Conservation (phyloP, 2,113 vertebrate species). For the Hyla sarda region DNA sequence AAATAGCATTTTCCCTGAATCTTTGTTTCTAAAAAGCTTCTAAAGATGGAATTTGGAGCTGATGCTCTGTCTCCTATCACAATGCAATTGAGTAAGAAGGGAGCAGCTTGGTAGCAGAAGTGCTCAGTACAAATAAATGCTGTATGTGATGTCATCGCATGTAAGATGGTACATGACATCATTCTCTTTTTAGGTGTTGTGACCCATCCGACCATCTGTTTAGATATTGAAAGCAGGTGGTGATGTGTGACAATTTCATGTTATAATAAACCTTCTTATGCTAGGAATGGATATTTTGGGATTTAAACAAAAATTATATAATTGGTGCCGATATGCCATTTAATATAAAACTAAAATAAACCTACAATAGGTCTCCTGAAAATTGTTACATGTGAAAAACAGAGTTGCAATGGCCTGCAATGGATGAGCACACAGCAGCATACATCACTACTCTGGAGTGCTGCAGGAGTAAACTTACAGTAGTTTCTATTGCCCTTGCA, state of each 20-base stretch:
- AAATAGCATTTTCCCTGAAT: not conserved
- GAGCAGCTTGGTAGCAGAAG: not conserved
- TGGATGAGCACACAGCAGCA: too few relatives aligned
- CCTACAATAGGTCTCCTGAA: not conserved
- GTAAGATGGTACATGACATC: not conserved
- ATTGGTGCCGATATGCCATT: not conserved
- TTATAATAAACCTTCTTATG: not conserved
- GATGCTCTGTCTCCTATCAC: not conserved
- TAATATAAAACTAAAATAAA: not conserved
- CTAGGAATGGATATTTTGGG: not conserved
- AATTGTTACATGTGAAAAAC: too few relatives aligned
- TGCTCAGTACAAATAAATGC: not conserved
- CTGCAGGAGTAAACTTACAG: too few relatives aligned
- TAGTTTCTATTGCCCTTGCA: too few relatives aligned
- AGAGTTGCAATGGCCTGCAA: too few relatives aligned
- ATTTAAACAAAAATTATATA: not conserved
- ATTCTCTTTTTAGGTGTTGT: not conserved
- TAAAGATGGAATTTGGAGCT: not conserved
- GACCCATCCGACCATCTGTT: slow-evolving; percentile 14
- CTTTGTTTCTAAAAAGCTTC: not conserved
- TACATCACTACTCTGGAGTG: too few relatives aligned
- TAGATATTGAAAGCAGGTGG: not conserved
- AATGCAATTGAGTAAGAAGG: not conserved
- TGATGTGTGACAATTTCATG: not conserved
- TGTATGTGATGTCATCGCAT: not conserved